Conservation (phyloP, 1,140 invertebrate genomes). For the Aleiodes sp. region DNA sequence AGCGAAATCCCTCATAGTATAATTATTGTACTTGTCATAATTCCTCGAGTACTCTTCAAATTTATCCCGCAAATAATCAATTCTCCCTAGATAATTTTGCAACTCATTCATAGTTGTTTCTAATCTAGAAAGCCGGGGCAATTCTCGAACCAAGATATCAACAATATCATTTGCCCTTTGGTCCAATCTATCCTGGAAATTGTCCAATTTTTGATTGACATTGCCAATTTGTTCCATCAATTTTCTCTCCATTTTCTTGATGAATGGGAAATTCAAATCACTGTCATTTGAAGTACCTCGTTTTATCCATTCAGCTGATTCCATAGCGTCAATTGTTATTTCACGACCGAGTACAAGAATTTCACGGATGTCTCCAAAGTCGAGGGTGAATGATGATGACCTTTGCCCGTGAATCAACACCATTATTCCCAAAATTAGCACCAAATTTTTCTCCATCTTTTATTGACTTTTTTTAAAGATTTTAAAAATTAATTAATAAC, state of each 20-base stretch:
- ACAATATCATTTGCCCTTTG: constrained; percentile 42
- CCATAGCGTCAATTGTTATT: constrained; percentile 68
- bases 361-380: constrained; percentile 70
- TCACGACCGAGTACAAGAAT: constrained; percentile 71
- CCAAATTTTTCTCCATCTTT: background rate
- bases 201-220: constrained; percentile 61
- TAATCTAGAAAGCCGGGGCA: constrained; percentile 63
- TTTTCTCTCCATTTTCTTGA: constrained; percentile 67
- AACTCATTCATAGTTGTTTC: constrained; percentile 70
- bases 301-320: constrained; percentile 71
- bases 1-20: constrained; percentile 76
- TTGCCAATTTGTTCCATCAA: constrained; percentile 64
- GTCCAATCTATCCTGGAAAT: constrained; percentile 43
- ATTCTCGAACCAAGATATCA: constrained; percentile 49
- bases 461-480: background rate
- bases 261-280: constrained; percentile 69
- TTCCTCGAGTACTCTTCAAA: constrained; percentile 68
- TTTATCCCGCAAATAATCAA: constrained; percentile 67
- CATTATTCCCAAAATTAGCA: background rate
- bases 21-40: constrained; percentile 67
- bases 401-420: background rate
- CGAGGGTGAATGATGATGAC: constrained; percentile 1
- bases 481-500: background rate
- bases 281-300: constrained; percentile 51
- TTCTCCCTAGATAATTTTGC: constrained; percentile 67